Percentiles rank a stretch among this genome's conserved stretches.
These are phyloP conservation scores for Limenitis arthemis DNA, from an alignment of 2,888 invertebrate species.

Conservation along the genomic window DNA sequence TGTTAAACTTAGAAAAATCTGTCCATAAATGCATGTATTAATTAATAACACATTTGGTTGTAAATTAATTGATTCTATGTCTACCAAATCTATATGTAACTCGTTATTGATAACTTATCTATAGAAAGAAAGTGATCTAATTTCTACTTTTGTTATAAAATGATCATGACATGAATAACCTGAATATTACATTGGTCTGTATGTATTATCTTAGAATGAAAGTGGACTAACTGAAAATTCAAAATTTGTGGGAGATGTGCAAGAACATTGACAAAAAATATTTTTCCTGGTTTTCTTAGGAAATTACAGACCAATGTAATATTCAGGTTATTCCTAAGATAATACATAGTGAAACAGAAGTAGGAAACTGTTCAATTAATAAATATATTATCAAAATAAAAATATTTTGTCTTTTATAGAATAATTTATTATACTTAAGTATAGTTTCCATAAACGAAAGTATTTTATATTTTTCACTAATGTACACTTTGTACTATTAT, in stretches of 20 bases:
- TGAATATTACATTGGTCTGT: no score
- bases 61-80: not conserved
- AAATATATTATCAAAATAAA: conserved; percentile 7
- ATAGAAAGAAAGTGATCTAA: not conserved
- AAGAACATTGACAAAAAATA: no score
- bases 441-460: conserved; percentile 18
- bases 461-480: conserved; percentile 42
- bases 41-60: not conserved
- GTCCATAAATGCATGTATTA: not conserved
- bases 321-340: no score
- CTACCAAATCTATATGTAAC: not conserved
- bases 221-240: no score
- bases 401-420: conserved; percentile 10
- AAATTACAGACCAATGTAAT: no score
- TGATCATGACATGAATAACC: not conserved
- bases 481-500: conserved; percentile 46
- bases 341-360: not conserved
- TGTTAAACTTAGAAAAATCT: not conserved
- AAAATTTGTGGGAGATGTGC: no score
- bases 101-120: no score
- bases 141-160: not conserved
- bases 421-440: conserved; percentile 17
- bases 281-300: no score
- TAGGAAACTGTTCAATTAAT: conserved; percentile 9
- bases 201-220: no score